Conservation (phyloP, 2,888 invertebrate species). For the Sicus ferrugineus region DNA sequence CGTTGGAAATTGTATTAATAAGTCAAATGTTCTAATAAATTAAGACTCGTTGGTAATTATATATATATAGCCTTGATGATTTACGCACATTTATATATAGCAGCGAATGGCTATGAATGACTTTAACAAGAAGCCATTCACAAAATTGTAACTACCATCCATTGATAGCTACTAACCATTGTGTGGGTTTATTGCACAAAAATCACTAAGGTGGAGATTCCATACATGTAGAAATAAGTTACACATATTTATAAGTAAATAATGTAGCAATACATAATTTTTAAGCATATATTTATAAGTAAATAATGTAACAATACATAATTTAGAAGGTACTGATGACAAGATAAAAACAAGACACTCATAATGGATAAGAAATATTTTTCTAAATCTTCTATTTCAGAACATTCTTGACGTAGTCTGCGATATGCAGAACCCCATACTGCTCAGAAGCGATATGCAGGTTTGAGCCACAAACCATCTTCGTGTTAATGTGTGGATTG, state of each 20-base stretch:
- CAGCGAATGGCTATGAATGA: not conserved
- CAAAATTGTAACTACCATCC: no score
- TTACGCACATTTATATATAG: not conserved
- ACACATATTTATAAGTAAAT: not conserved
- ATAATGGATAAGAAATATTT: not conserved
- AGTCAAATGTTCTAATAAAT: no score
- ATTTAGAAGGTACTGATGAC: not conserved
- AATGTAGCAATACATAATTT: not conserved
- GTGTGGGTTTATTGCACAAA: no score
- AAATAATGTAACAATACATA: not conserved
- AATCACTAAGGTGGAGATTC: not conserved
- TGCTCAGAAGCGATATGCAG: constrained; percentile 66
- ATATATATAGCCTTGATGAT: not conserved
- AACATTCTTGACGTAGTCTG: constrained; percentile 51
- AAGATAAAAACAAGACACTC: not conserved
- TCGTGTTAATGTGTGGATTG: constrained; percentile 67
- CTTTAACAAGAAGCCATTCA: no score
- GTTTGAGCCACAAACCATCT: constrained; percentile 66
- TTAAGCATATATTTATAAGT: not conserved
- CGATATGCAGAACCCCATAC: constrained; percentile 58
- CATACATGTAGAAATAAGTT: not conserved
- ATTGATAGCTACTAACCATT: no score
- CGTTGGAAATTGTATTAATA: no score
- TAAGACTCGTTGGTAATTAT: not conserved
- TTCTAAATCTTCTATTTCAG: not conserved